Conservation (phyloP, 2,113 vertebrate genomes). For the Apteryx mantelli region DNA sequence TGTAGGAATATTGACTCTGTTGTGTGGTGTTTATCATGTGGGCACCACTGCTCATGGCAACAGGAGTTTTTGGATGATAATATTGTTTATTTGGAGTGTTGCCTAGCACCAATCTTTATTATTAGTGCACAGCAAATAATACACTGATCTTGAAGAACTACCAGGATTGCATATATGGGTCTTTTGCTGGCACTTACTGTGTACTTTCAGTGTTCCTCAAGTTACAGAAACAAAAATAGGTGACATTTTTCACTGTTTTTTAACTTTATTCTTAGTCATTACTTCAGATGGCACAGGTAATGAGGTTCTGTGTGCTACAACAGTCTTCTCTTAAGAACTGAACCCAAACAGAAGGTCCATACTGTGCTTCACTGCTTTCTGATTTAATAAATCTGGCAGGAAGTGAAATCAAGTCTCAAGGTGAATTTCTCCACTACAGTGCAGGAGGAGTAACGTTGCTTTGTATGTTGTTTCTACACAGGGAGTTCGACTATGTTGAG, state of each 20-base stretch:
- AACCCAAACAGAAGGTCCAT: background rate
- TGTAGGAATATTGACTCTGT: background rate
- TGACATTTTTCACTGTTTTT: background rate
- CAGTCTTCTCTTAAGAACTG: background rate
- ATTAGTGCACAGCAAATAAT: background rate
- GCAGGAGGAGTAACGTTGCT: background rate
- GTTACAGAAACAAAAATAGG: background rate
- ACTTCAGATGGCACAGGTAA: background rate
- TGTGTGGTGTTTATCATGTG: background rate
- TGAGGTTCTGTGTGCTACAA: background rate
- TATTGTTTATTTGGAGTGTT: background rate
- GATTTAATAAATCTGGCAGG: background rate
- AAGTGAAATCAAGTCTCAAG: background rate
- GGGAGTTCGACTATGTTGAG: background rate
- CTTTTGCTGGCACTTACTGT: background rate
- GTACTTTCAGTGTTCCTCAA: background rate
- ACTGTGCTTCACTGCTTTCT: background rate
- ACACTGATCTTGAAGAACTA: background rate
- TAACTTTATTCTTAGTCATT: background rate
- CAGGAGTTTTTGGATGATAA: background rate
- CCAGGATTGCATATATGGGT: background rate
- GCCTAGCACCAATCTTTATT: background rate
- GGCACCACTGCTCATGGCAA: constrained; percentile 7
- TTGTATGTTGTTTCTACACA: background rate
- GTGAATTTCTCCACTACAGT: background rate